phyloP scores from a whole-genome alignment of 2,888 invertebrate species.

The Macrophya alboannulata region DNA sequence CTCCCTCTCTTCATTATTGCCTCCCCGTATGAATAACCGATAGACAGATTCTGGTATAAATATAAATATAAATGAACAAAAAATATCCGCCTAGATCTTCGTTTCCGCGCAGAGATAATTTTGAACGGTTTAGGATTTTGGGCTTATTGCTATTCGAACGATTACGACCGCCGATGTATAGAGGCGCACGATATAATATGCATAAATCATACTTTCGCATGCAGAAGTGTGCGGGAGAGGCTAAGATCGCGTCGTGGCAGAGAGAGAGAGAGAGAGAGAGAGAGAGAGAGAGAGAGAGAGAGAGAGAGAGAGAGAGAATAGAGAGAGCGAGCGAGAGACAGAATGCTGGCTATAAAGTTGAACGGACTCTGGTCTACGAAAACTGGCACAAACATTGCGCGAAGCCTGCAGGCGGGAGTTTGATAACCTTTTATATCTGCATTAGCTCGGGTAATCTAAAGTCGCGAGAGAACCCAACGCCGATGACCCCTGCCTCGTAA shows the following conservation, averaged over 20 bases:
- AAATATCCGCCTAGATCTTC: background rate
- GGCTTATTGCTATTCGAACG: background rate
- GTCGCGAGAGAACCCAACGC: background rate
- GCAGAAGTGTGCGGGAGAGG: background rate
- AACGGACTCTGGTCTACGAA: constrained; percentile 54
- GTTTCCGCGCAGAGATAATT: background rate
- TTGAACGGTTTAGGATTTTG: background rate
- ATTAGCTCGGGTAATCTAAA: background rate
- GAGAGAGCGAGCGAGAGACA: too few relatives aligned
- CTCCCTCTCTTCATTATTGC: background rate
- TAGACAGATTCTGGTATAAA: background rate
- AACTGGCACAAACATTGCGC: constrained; percentile 50
- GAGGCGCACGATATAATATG: background rate
- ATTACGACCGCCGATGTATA: background rate
- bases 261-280: background rate
- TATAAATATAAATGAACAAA: background rate
- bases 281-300: constrained; percentile 20
- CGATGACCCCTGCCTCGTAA: constrained; percentile 24
- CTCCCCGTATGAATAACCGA: background rate
- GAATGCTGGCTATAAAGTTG: constrained; percentile 49
- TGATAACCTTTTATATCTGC: constrained; percentile 48
- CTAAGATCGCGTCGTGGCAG: constrained; percentile 19
- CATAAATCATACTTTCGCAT: constrained; percentile 1
- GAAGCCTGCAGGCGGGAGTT: constrained; percentile 41
- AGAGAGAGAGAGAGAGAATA: background rate